phyloP scores from a whole-genome alignment of 1,140 invertebrate genomes.

The Pseudomyrmex dendroicus region DNA sequence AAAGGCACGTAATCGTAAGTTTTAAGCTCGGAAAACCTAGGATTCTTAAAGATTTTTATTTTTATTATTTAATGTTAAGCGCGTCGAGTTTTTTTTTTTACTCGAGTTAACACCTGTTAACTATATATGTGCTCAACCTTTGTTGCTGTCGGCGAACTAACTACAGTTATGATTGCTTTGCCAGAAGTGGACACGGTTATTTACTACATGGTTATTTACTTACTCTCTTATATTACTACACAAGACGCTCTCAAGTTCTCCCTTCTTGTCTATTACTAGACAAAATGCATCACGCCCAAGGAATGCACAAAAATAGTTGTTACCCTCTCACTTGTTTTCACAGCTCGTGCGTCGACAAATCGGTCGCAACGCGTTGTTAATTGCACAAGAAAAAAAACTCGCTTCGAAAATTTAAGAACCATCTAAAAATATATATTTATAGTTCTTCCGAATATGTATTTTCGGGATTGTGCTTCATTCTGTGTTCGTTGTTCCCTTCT shows the following conservation, averaged over 20 bases:
- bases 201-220: not conserved
- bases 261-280: constrained; percentile 8
- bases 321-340: constrained; percentile 14
- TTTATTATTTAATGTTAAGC: not conserved
- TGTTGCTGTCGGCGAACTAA: constrained; percentile 9
- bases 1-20: too few relatives aligned
- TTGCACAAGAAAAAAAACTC: constrained; percentile 5
- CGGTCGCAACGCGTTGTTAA: constrained; percentile 45
- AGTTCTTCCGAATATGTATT: too few relatives aligned
- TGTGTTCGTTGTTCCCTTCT: not conserved
- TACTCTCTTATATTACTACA: constrained; percentile 5
- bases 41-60: not conserved
- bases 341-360: constrained; percentile 46
- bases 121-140: constrained; percentile 10
- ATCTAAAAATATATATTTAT: constrained; percentile 51
- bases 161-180: constrained; percentile 15
- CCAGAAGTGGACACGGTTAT: not conserved
- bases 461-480: not conserved
- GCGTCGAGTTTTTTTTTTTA: not conserved
- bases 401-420: constrained; percentile 49
- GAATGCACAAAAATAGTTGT: constrained; percentile 55
- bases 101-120: constrained; percentile 5
- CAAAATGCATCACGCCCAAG: not conserved
- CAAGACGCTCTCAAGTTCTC: not conserved
- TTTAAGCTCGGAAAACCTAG: not conserved